Conservation (phyloP, 2,797 vertebrate species). For the Columba guinea region DNA sequence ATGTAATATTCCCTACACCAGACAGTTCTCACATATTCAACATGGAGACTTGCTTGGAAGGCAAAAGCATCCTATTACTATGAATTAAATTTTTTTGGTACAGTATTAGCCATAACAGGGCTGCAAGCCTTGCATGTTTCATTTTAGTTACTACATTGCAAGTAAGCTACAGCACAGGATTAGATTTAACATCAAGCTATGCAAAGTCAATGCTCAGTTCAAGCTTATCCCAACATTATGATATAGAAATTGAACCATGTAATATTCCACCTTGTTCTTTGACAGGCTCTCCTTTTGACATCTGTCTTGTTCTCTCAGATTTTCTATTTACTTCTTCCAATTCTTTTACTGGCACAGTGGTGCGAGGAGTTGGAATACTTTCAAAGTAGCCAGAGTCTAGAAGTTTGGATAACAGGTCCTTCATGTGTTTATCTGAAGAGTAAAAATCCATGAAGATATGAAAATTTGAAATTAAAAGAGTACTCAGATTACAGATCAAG, state of each 20-base stretch:
- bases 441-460: not conserved
- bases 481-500: not conserved
- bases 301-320: conserved; percentile 61
- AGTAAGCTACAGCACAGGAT: not conserved
- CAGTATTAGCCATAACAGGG: not conserved
- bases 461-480: not conserved
- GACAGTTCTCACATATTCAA: not conserved
- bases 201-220: not conserved
- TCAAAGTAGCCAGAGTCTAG: conserved; percentile 91
- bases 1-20: not conserved
- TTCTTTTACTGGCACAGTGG: conserved; percentile 62
- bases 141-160: not conserved
- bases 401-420: conserved; percentile 86
- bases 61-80: not conserved
- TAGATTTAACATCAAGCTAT: not conserved
- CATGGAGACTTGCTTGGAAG: not conserved
- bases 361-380: conserved; percentile 80
- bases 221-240: not conserved
- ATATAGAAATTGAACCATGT: not conserved
- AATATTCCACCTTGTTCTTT: conserved; percentile 75
- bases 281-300: conserved; percentile 62
- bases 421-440: conserved; percentile 87
- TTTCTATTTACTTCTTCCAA: conserved; percentile 65
- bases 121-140: not conserved
- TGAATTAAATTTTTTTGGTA: not conserved